Percentiles rank a stretch among this genome's conserved stretches.
These are phyloP conservation scores for Lethocerus indicus DNA, from an alignment of 1,140 invertebrate genomes.

Conservation along the genomic window DNA sequence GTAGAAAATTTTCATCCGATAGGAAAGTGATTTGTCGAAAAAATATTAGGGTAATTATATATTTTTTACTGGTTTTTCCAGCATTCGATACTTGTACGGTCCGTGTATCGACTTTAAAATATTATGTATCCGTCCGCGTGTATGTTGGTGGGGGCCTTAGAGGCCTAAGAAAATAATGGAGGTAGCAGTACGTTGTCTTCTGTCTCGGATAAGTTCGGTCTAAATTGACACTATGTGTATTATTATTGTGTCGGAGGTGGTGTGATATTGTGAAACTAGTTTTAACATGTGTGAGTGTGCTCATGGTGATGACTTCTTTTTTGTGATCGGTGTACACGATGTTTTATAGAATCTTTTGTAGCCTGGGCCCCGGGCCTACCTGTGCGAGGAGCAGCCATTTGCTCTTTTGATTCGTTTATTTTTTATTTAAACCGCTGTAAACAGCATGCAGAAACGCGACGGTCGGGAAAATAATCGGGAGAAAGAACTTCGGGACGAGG, in stretches of 20 bases:
- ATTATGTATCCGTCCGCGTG: constrained; percentile 11
- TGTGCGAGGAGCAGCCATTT: constrained; percentile 16
- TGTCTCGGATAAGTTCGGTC: constrained; percentile 4
- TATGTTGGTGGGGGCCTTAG: constrained; percentile 6
- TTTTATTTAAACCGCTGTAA: constrained; percentile 10
- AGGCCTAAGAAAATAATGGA: constrained; percentile 15
- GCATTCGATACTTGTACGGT: too few relatives aligned
- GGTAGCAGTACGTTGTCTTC: constrained; percentile 15
- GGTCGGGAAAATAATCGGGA: constrained; percentile 16
- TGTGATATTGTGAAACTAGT: constrained; percentile 12
- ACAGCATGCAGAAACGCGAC: constrained; percentile 21
- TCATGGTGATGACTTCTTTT: constrained; percentile 4
- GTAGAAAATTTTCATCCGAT: too few relatives aligned
- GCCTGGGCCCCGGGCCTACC: constrained; percentile 18
- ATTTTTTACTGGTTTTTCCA: too few relatives aligned
- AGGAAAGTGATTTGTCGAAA: too few relatives aligned
- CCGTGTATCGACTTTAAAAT: too few relatives aligned
- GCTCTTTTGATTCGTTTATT: constrained; percentile 12
- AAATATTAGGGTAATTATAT: too few relatives aligned
- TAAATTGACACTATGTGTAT: constrained; percentile 3
- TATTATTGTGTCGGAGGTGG: constrained; percentile 8
- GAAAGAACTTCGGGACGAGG: constrained; percentile 17
- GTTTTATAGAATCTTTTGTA: constrained; percentile 12
- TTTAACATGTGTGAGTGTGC: constrained; percentile 9
- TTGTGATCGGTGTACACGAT: constrained; percentile 8